Conservation (phyloP, 2,888 invertebrate genomes). For the Operophtera brumata region DNA sequence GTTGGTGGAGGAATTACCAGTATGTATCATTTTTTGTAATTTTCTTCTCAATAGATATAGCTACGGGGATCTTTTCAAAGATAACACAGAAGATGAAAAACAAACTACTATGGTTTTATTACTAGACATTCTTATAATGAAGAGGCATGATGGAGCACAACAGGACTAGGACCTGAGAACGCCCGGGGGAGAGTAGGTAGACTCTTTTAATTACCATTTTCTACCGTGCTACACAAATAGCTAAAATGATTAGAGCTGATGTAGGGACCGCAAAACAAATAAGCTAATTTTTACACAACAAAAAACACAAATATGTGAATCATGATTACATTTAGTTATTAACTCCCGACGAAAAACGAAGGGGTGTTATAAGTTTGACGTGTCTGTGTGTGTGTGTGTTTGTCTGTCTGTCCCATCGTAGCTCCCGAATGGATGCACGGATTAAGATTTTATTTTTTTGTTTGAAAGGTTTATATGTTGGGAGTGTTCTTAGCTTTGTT, state of each 20-base stretch:
- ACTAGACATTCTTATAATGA: slow-evolving; percentile 40
- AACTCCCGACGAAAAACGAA: no score
- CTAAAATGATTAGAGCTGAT: slow-evolving; percentile 65
- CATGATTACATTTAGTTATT: no score
- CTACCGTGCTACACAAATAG: slow-evolving; percentile 68
- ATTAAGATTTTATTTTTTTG: no score
- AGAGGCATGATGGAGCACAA: slow-evolving; percentile 27
- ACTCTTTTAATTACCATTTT: slow-evolving; percentile 73
- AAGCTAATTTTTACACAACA: background rate
- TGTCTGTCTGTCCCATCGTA: no score
- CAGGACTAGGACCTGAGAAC: slow-evolving; percentile 26
- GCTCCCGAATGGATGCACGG: no score
- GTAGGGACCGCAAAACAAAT: slow-evolving; percentile 49
- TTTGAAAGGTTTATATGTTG: no score
- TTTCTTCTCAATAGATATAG: background rate
- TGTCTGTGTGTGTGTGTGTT: no score
- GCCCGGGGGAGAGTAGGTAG: slow-evolving; percentile 52
- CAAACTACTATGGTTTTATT: slow-evolving; percentile 29
- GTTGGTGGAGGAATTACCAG: slow-evolving; percentile 29
- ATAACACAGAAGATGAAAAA: background rate
- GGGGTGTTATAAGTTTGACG: no score
- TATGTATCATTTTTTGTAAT: no score
- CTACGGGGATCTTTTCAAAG: background rate
- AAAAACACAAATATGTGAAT: no score
- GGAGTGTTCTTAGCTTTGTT: no score